Conservation (phyloP, 2,888 invertebrate species). For the Griposia aprilina region DNA sequence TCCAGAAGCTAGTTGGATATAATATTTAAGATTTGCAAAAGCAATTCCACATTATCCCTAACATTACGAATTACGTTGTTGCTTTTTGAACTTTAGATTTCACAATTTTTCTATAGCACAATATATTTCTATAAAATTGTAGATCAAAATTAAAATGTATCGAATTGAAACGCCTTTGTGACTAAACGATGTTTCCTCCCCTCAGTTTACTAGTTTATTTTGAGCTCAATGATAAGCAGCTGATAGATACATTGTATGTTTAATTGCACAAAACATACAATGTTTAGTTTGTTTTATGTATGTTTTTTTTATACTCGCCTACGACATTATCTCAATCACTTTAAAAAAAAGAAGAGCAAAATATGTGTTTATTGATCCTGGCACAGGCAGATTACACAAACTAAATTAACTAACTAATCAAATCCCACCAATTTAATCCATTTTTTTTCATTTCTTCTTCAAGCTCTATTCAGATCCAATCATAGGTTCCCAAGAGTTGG, state of each 20-base stretch:
- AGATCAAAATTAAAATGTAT: neutral
- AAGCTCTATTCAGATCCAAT: neutral
- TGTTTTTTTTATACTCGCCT: neutral
- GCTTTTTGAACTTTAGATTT: neutral
- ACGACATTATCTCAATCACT: neutral
- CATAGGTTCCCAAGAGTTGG: neutral
- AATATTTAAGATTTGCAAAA: neutral
- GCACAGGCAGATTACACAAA: too few species aligned
- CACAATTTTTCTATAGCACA: neutral
- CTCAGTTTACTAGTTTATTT: constrained; percentile 1
- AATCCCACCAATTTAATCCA: too few species aligned
- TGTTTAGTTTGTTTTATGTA: neutral
- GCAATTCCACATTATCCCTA: neutral
- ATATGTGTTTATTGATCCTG: too few species aligned
- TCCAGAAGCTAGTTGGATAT: too few species aligned
- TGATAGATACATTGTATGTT: neutral
- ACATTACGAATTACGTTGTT: neutral
- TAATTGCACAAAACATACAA: constrained; percentile 3
- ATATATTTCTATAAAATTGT: neutral
- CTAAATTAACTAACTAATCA: too few species aligned
- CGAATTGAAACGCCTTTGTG: neutral
- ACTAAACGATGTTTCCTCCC: neutral
- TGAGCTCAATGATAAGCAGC: constrained; percentile 18
- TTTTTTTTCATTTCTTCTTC: neutral
- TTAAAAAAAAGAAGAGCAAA: neutral